Evolutionary conservation across 1,140 invertebrate genomes (phyloP).

Genomic region (Drosophila tani): DNA sequence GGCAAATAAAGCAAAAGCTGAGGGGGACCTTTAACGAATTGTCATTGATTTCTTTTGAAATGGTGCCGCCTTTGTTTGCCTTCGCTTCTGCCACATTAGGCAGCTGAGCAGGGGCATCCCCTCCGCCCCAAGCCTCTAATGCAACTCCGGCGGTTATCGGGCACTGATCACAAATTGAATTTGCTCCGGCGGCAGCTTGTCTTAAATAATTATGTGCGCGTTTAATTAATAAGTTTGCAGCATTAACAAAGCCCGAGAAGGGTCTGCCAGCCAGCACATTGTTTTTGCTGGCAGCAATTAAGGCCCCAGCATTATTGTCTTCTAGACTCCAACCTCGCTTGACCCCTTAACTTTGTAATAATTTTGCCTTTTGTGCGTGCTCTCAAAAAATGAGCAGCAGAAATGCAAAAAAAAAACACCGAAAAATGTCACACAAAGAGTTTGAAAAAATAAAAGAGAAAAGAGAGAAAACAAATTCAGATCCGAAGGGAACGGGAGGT

Average conservation of each 20-base stretch:
- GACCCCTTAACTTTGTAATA: slow-evolving; percentile 62
- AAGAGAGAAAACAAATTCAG: neutral
- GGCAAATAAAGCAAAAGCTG: neutral
- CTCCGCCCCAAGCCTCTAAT: slow-evolving; percentile 5
- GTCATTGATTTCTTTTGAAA: slow-evolving; percentile 79
- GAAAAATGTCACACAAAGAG: slow-evolving; percentile 54
- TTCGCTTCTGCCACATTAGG: slow-evolving; percentile 67
- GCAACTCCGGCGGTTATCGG: slow-evolving; percentile 31
- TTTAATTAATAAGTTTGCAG: slow-evolving; percentile 80
- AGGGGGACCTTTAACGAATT: slow-evolving; percentile 71
- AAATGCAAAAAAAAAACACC: slow-evolving; percentile 10
- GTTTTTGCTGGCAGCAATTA: slow-evolving; percentile 46
- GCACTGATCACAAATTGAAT: slow-evolving; percentile 71
- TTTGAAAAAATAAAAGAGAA: slow-evolving; percentile 31
- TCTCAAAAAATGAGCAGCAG: slow-evolving; percentile 51
- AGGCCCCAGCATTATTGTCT: slow-evolving; percentile 50
- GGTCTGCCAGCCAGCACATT: slow-evolving; percentile 37
- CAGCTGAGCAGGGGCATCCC: slow-evolving; percentile 33
- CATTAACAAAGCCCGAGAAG: slow-evolving; percentile 48
- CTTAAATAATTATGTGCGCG: slow-evolving; percentile 68
- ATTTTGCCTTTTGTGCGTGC: slow-evolving; percentile 40
- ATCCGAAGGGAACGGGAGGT: neutral
- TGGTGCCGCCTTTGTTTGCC: slow-evolving; percentile 58
- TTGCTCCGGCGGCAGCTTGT: slow-evolving; percentile 44
- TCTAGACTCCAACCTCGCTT: slow-evolving; percentile 37